phyloP scores from a whole-genome alignment of 2,888 invertebrate genomes.

The Callyntrura sp. region DNA sequence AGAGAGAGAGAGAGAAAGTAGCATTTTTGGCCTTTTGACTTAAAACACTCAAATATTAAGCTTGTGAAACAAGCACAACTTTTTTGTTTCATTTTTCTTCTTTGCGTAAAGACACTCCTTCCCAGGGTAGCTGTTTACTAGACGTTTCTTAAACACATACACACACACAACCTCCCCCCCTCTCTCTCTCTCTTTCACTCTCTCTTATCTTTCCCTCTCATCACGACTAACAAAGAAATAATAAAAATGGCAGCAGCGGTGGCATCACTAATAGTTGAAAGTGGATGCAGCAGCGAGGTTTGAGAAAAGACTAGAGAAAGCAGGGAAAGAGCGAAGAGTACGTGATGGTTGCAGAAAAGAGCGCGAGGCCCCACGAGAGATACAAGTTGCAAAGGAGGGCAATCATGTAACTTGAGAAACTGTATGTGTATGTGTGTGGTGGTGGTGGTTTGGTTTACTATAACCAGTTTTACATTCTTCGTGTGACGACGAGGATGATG shows the following conservation, averaged over 20 bases:
- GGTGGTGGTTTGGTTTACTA: not conserved
- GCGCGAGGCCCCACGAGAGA: slow-evolving; percentile 17
- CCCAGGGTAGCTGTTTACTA: slow-evolving; percentile 62
- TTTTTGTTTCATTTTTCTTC: slow-evolving; percentile 38
- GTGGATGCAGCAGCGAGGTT: not conserved
- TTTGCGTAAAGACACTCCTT: not conserved
- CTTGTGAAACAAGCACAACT: slow-evolving; percentile 20
- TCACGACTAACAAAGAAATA: slow-evolving; percentile 30
- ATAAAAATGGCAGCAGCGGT: not conserved
- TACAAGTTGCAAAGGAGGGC: not conserved
- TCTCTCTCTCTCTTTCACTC: too few species aligned
- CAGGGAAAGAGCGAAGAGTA: not conserved
- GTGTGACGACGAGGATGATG: not conserved
- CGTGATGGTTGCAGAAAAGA: not conserved
- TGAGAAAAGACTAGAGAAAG: not conserved
- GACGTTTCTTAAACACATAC: slow-evolving; percentile 61
- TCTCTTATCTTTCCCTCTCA: slow-evolving; percentile 28
- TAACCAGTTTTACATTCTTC: not conserved
- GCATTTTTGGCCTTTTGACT: not conserved
- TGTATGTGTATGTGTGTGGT: not conserved
- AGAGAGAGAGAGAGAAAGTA: not conserved
- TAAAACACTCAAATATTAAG: slow-evolving; percentile 11
- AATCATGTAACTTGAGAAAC: not conserved
- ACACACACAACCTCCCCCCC: too few species aligned
- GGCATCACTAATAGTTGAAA: not conserved